A percentile compares a stretch with the other conserved stretches of the same genome.
These are phyloP conservation scores for Brachirus orientalis DNA, from an alignment of 2,113 vertebrate species.

Conservation along the genomic window DNA sequence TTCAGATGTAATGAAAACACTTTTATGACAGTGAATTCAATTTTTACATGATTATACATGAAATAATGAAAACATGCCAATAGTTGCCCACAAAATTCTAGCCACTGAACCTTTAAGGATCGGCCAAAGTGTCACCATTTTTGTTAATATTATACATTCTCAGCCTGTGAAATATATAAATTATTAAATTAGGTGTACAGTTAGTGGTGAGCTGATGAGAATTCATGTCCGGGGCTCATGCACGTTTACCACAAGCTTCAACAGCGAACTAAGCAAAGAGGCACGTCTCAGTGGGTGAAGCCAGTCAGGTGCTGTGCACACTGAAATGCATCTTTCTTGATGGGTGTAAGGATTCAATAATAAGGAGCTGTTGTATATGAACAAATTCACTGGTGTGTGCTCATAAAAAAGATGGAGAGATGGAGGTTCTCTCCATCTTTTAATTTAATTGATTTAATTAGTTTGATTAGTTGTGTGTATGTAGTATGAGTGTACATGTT, in stretches of 20 bases:
- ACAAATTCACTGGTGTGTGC: conserved; percentile 33
- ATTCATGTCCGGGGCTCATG: neutral
- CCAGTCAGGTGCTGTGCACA: conserved; percentile 32
- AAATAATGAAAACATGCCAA: too few species aligned
- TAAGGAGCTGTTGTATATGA: conserved; percentile 15
- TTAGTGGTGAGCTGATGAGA: neutral
- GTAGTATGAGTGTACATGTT: neutral
- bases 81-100: too few species aligned
- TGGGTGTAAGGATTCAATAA: neutral
- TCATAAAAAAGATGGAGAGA: neutral
- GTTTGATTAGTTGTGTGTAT: too few species aligned
- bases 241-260: conserved; percentile 13
- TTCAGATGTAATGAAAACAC: too few species aligned
- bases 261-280: conserved; percentile 10
- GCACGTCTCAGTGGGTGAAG: conserved; percentile 9
- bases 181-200: too few species aligned
- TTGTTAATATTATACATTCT: too few species aligned
- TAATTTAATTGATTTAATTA: too few species aligned
- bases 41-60: too few species aligned
- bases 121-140: too few species aligned
- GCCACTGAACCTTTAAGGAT: too few species aligned
- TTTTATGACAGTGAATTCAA: too few species aligned
- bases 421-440: too few species aligned
- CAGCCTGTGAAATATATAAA: conserved; percentile 3
- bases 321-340: conserved; percentile 16